Conservation (phyloP, 2,888 invertebrate genomes). For the Acanthoscelides obtectus region DNA sequence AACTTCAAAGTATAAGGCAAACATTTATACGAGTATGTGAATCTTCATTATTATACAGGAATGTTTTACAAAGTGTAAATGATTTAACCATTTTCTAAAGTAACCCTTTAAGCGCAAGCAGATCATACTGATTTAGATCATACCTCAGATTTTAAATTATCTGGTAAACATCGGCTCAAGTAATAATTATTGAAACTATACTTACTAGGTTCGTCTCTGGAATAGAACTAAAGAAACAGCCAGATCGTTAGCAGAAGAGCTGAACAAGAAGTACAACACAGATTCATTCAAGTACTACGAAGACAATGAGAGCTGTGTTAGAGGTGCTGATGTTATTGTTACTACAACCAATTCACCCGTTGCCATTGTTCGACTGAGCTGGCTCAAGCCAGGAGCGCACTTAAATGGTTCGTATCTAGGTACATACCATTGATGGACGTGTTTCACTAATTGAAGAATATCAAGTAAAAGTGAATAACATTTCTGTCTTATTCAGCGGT, state of each 20-base stretch:
- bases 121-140: no score
- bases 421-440: no score
- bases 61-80: neutral
- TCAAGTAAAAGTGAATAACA: no score
- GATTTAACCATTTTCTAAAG: neutral
- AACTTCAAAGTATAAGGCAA: no score
- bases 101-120: neutral
- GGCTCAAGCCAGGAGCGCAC: slow-evolving; percentile 55
- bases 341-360: slow-evolving; percentile 51
- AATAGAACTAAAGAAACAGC: slow-evolving; percentile 48
- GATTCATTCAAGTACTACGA: slow-evolving; percentile 25
- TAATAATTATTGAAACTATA: no score
- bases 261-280: slow-evolving; percentile 31
- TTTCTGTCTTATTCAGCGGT: slow-evolving; percentile 48
- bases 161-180: no score
- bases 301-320: slow-evolving; percentile 49
- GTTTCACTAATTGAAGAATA: no score
- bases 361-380: slow-evolving; percentile 51
- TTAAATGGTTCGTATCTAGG: slow-evolving; percentile 55
- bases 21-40: no score
- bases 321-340: slow-evolving; percentile 58
- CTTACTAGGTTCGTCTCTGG: slow-evolving; percentile 56
- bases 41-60: no score
- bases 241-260: slow-evolving; percentile 35
- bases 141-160: no score